Conservation (phyloP, 2,113 vertebrate species). For the Vidua macroura region DNA sequence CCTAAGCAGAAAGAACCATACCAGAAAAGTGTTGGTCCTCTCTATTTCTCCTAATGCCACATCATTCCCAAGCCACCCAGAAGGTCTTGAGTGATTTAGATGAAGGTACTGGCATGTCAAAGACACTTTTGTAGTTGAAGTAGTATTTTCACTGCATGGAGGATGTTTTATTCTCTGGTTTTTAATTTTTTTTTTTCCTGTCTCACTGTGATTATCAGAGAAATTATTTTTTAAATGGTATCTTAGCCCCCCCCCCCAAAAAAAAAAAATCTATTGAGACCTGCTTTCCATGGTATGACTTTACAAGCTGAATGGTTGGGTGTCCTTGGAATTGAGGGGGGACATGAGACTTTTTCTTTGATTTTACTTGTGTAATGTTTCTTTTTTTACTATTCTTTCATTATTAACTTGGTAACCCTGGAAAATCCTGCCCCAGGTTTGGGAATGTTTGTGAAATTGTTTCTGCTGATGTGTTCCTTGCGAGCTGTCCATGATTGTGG, state of each 20-base stretch:
- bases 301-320: neutral
- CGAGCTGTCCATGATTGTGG: neutral
- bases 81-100: neutral
- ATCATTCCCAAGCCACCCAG: neutral
- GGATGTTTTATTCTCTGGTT: neutral
- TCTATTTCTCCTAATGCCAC: neutral
- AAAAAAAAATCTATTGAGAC: too few species aligned
- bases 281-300: neutral
- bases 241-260: rapidly evolving
- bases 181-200: neutral
- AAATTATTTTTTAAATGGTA: neutral
- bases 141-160: neutral
- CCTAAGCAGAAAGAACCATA: neutral
- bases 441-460: neutral
- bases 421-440: neutral
- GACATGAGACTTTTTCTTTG: neutral
- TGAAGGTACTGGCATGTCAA: neutral
- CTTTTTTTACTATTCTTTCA: neutral
- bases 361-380: neutral
- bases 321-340: neutral
- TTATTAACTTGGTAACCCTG: neutral
- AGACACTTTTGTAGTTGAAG: neutral
- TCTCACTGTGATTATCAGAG: rapidly evolving
- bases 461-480: neutral
- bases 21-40: neutral